Evolutionary conservation across 2,797 vertebrate genomes (phyloP), one percentile per base, ranked within the genome.

Genomic region (Smutsia gigantea): DNA sequence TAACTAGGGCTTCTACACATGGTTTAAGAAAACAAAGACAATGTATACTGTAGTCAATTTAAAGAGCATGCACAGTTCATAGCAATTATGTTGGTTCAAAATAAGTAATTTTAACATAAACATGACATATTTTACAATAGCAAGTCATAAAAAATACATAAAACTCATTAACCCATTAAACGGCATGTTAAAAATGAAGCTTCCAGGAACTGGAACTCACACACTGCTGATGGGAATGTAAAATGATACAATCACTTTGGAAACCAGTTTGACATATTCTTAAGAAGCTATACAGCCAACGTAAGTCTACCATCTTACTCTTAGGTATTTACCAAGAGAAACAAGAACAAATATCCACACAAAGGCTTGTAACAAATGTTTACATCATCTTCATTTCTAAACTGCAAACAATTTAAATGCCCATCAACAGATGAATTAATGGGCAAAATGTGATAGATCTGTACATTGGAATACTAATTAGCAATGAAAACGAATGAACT

Each of bases 401-500:
- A 57, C 79, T 72, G n/a, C 21, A 39, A 51, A 78, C 4, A 74
- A 79, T 59, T 90, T 85, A 86, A 89, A 75, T 37, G 34, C 37
- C 34, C 18, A 55, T 17, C 81, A 83, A 91, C 2, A 84, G n/a
- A 19, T 64, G 19, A 91, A 46, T 53, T 78, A 82, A 86, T 42
- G 55, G 17, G 23, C 46, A 77, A 93, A 78, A n/a, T 71, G 23
- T 68, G 34, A 61, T 18, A 7, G 4, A 85, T n/a, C 34, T 55
- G 59, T 12, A 53, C 17, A 90, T 87, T 1, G 34, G 11, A 94
- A 83, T 74, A 78, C 18, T 66, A 51, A 11, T 53, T n/a, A 78
- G 55, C n/a, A 93, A 95, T 68, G 14, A 90, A 93, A 90, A 87
- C 18, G 34, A 86, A 37, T 31, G 63, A 96, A 79, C 51, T 82